A percentile compares a stretch with the other conserved stretches of the same genome.
phyloP scores from a whole-genome alignment of 1,140 invertebrate species.

The Drosophila obscura region DNA sequence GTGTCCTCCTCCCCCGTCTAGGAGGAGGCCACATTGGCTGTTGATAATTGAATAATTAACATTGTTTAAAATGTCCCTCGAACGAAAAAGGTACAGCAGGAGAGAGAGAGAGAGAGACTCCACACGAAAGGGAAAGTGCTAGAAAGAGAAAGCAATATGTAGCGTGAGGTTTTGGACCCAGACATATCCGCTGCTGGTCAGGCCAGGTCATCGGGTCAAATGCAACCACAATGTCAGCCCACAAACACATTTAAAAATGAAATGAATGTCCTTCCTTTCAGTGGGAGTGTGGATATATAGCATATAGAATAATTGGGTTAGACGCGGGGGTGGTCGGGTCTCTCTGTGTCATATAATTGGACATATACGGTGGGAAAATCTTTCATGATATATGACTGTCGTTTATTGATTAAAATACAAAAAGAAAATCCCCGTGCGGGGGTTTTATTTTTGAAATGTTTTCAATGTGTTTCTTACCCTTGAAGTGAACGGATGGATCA shows the following conservation, averaged over 20 bases:
- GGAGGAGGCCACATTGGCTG: conserved; percentile 52
- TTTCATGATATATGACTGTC: conserved; percentile 45
- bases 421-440: conserved; percentile 2
- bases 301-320: conserved; percentile 60
- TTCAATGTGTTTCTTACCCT: conserved; percentile 56
- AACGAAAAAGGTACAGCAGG: conserved; percentile 2
- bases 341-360: conserved; percentile 66
- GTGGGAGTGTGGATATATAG: not conserved
- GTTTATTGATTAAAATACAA: conserved; percentile 68
- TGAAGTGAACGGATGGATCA: conserved; percentile 49
- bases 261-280: no score
- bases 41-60: conserved; percentile 83
- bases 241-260: conserved; percentile 45
- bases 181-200: conserved; percentile 26
- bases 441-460: conserved; percentile 24
- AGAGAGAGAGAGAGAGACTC: no score
- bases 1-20: no score
- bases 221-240: conserved; percentile 79
- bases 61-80: conserved; percentile 73
- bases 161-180: conserved; percentile 22
- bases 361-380: conserved; percentile 72
- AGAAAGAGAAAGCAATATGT: not conserved
- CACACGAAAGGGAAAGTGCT: not conserved
- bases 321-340: conserved; percentile 4
- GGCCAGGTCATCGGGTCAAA: conserved; percentile 74